These are phyloP conservation scores for Ammodytes dubius DNA, from an alignment of 2,113 vertebrate species.

Conservation along the genomic window DNA sequence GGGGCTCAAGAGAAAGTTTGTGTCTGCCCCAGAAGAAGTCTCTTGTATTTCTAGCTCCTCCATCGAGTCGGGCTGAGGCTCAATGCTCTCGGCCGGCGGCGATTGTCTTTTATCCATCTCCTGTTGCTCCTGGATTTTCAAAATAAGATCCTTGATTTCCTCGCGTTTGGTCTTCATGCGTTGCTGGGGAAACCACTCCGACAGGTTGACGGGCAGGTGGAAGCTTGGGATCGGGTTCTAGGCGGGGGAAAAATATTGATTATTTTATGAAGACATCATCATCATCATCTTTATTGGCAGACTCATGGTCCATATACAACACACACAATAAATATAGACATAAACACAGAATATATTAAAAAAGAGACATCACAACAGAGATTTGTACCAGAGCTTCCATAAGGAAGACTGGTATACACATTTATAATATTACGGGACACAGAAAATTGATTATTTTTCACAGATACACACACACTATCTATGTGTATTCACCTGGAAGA, in stretches of 20 bases:
- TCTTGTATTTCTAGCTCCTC: conserved; percentile 71
- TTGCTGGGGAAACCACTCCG: conserved; percentile 95
- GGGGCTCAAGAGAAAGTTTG: conserved; percentile 78
- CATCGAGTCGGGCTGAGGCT: conserved; percentile 19
- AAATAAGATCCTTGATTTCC: conserved; percentile 94
- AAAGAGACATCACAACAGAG: too few species aligned
- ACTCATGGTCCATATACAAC: too few species aligned
- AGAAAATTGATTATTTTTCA: too few species aligned
- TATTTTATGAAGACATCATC: neutral
- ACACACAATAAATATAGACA: too few species aligned
- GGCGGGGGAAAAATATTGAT: too few species aligned
- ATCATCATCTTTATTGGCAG: too few species aligned
- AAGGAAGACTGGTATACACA: too few species aligned
- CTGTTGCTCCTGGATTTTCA: conserved; percentile 91
- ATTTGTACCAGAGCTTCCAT: too few species aligned
- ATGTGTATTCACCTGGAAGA: conserved; percentile 99
- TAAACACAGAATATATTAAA: too few species aligned
- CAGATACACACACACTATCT: too few species aligned
- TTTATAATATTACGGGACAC: too few species aligned
- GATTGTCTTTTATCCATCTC: conserved; percentile 83
- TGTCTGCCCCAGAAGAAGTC: conserved; percentile 71
- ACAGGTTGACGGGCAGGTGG: conserved; percentile 93
- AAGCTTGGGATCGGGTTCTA: conserved; percentile 95
- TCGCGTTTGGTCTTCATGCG: conserved; percentile 98
- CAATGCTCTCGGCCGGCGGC: neutral